These are phyloP conservation scores for Pachydiplax longipennis DNA, from an alignment of 2,888 invertebrate species.

Conservation along the genomic window DNA sequence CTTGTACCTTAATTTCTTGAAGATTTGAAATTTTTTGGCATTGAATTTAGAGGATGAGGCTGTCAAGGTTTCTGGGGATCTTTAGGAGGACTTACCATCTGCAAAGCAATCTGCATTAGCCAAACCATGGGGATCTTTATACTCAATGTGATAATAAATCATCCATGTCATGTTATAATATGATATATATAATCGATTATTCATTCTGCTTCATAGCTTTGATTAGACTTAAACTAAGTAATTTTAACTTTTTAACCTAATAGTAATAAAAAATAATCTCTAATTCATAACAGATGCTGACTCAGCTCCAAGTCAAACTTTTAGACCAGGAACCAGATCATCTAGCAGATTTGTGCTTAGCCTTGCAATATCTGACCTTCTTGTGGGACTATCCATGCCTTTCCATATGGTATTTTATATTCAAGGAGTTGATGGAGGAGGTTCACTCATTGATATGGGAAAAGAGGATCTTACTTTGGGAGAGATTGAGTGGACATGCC, in stretches of 20 bases:
- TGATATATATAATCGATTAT: too few relatives aligned
- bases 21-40: too few relatives aligned
- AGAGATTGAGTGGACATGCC: slow-evolving; percentile 68
- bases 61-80: too few relatives aligned
- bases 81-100: too few relatives aligned
- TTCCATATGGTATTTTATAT: slow-evolving; percentile 79
- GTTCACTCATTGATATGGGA: neutral
- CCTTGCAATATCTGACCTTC: slow-evolving; percentile 78
- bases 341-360: slow-evolving; percentile 83
- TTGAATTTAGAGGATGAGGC: too few relatives aligned
- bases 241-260: neutral
- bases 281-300: neutral
- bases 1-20: too few relatives aligned
- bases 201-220: neutral
- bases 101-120: too few relatives aligned
- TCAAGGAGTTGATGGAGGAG: slow-evolving; percentile 13
- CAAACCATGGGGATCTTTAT: too few relatives aligned
- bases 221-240: too few relatives aligned
- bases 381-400: slow-evolving; percentile 79
- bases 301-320: neutral
- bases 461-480: slow-evolving; percentile 67
- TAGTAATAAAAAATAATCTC: neutral
- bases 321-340: neutral
- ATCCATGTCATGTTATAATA: too few relatives aligned
- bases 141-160: too few relatives aligned